phyloP scores from a whole-genome alignment of 1,140 invertebrate genomes.

The Pygmarrhopalites habei region DNA sequence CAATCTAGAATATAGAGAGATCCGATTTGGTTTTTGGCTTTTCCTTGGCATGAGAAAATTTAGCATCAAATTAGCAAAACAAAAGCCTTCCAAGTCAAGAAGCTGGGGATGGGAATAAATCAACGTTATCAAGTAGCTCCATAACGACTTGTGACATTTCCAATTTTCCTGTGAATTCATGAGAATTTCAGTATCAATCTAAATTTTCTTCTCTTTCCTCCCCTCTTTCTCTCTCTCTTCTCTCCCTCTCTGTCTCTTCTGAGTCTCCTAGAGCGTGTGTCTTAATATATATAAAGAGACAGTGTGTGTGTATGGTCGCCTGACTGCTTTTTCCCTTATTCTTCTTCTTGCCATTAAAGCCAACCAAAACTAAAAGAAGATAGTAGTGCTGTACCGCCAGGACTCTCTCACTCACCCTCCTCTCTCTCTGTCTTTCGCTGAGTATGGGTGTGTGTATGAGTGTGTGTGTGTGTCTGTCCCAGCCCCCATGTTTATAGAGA shows the following conservation, averaged over 20 bases:
- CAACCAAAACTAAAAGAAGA: not conserved
- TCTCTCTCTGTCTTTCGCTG: constrained; percentile 1
- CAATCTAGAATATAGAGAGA: constrained; percentile 1
- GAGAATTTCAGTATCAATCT: constrained; percentile 34
- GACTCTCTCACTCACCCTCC: not conserved
- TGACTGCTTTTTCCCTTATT: not conserved
- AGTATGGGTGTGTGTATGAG: not conserved
- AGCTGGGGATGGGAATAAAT: constrained; percentile 30
- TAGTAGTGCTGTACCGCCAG: not conserved
- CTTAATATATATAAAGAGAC: not conserved
- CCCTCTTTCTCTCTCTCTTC: not conserved
- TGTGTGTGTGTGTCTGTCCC: not conserved
- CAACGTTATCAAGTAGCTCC: constrained; percentile 33
- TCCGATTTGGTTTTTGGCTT: constrained; percentile 5
- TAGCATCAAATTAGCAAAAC: constrained; percentile 26
- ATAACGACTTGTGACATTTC: constrained; percentile 37
- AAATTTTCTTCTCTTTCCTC: constrained; percentile 17
- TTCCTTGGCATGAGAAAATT: constrained; percentile 9
- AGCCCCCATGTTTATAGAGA: not conserved
- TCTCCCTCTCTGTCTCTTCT: constrained; percentile 13
- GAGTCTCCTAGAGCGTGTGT: not conserved
- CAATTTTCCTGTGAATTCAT: constrained; percentile 38
- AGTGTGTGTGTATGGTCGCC: not conserved
- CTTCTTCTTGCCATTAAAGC: not conserved
- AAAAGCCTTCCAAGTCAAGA: constrained; percentile 12